A percentile compares a stretch with the other conserved stretches of the same genome.
Evolutionary conservation across 2,888 invertebrate genomes (phyloP).

Genomic region (Loripinus fragilis): DNA sequence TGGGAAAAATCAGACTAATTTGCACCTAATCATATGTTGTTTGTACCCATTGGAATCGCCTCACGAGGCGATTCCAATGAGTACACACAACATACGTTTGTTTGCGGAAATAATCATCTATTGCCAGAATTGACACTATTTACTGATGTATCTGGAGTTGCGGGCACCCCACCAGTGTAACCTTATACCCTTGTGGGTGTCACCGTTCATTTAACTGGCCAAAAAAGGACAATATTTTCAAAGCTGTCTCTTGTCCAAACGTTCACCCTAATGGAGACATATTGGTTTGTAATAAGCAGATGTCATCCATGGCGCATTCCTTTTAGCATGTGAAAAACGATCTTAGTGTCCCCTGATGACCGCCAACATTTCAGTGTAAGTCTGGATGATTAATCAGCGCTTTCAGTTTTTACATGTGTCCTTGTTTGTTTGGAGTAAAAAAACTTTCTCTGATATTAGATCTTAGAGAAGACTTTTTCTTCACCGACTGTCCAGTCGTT

Average conservation of each 20-base stretch:
- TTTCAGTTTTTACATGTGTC: not conserved
- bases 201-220: not conserved
- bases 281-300: constrained; percentile 54
- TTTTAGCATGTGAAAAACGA: not conserved
- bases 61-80: too few relatives aligned
- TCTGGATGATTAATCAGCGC: not conserved
- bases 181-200: not conserved
- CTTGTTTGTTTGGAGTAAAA: too few relatives aligned
- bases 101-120: too few relatives aligned
- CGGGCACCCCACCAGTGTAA: not conserved
- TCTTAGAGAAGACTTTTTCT: too few relatives aligned
- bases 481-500: too few relatives aligned
- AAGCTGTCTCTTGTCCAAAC: constrained; percentile 42
- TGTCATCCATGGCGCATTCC: constrained; percentile 29
- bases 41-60: too few relatives aligned
- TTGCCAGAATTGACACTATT: too few relatives aligned
- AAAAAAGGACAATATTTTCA: constrained; percentile 18
- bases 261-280: constrained; percentile 47
- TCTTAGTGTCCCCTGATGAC: not conserved
- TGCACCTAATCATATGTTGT: too few relatives aligned
- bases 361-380: not conserved
- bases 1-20: too few relatives aligned
- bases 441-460: too few relatives aligned
- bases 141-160: too few relatives aligned
- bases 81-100: too few relatives aligned